Percentiles rank a stretch among this genome's conserved stretches.
Evolutionary conservation across 2,888 invertebrate species (phyloP).

Genomic region (Sphaeridia pumilis): DNA sequence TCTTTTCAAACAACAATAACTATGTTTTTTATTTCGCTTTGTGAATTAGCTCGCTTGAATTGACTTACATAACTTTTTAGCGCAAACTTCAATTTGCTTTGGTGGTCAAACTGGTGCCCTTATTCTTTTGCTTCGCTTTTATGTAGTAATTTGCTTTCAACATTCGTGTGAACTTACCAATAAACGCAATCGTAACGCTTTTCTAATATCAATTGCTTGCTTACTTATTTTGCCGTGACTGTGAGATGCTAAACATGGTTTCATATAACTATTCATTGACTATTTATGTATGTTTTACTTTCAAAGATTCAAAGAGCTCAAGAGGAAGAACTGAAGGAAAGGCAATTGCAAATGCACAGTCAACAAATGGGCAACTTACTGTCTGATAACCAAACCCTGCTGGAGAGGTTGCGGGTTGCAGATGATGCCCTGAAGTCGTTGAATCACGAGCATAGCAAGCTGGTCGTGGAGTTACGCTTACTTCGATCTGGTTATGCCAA

Average conservation of each 20-base stretch:
- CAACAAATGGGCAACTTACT: conserved; percentile 10
- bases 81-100: too few species aligned
- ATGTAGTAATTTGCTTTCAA: neutral
- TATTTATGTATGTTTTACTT: neutral
- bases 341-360: conserved; percentile 11
- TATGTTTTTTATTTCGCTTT: too few species aligned
- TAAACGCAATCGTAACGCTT: neutral
- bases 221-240: neutral
- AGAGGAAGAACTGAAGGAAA: conserved; percentile 8
- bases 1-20: too few species aligned
- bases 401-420: conserved; percentile 21
- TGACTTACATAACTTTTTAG: too few species aligned
- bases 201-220: too few species aligned
- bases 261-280: neutral
- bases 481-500: conserved; percentile 12
- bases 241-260: neutral
- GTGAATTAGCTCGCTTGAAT: too few species aligned
- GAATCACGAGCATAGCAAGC: conserved; percentile 28
- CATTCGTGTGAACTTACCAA: neutral
- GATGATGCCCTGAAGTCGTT: conserved; percentile 28
- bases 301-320: conserved; percentile 3
- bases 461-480: conserved; percentile 23
- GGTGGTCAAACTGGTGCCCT: too few species aligned
- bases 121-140: too few species aligned
- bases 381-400: conserved; percentile 10